Evolutionary conservation across 2,888 invertebrate species (phyloP).

Genomic region (Archaeoteleia sp.): DNA sequence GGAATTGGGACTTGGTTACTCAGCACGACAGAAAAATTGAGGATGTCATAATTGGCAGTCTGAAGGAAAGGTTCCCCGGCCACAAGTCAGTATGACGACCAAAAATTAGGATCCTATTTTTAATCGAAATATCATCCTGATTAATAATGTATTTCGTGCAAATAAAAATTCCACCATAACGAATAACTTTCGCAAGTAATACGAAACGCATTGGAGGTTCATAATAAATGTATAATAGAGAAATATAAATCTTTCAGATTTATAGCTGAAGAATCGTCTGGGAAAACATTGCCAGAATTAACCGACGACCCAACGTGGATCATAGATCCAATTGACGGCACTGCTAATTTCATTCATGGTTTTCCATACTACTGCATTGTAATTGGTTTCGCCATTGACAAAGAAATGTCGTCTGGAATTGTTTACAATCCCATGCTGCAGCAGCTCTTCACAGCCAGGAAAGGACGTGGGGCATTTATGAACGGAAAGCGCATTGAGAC

Average conservation of each 20-base stretch:
- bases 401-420: constrained; percentile 82
- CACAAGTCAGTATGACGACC: constrained; percentile 77
- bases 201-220: no score
- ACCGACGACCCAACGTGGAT: constrained; percentile 90
- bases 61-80: constrained; percentile 78
- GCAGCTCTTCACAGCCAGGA: constrained; percentile 83
- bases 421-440: constrained; percentile 86
- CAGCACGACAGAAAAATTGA: constrained; percentile 88
- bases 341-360: constrained; percentile 87
- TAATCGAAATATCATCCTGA: no score
- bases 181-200: no score
- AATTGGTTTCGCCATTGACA: constrained; percentile 79
- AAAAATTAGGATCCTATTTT: background rate
- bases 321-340: constrained; percentile 93
- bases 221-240: no score
- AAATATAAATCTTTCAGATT: constrained; percentile 78
- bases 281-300: constrained; percentile 77
- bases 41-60: constrained; percentile 80
- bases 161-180: no score
- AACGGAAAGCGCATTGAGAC: constrained; percentile 81
- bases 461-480: constrained; percentile 85
- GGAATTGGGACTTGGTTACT: constrained; percentile 86
- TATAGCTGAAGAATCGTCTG: constrained; percentile 86
- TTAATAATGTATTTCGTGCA: no score
- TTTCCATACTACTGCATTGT: constrained; percentile 84